A percentile compares a stretch with the other conserved stretches of the same genome.
Evolutionary conservation across 37 sponge, comb jelly and placozoan genomes (phyloP).

Genomic region (Theonella swinhoei): DNA sequence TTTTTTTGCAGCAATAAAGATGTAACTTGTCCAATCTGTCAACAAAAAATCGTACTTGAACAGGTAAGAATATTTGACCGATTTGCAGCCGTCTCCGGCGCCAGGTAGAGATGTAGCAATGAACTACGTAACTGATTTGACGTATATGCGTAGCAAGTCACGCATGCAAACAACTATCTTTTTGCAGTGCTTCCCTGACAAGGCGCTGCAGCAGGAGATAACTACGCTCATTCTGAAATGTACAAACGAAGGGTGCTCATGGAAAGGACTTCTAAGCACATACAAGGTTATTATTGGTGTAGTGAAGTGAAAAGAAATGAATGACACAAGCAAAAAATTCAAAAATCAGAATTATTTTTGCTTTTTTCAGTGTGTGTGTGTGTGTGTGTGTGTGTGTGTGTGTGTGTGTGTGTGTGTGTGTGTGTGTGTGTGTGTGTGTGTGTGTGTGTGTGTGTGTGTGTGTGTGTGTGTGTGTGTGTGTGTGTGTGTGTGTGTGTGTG

Average conservation of each 20-base stretch:
- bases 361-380: too few relatives aligned
- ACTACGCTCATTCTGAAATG: slow-evolving; percentile 36
- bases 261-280: slow-evolving; percentile 53
- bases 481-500: too few relatives aligned
- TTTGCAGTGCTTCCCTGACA: slow-evolving; percentile 63
- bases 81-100: too few relatives aligned
- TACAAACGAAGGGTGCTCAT: slow-evolving; percentile 47
- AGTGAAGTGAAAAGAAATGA: not conserved
- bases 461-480: too few relatives aligned
- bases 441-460: too few relatives aligned
- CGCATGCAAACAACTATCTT: too few relatives aligned
- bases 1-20: not conserved
- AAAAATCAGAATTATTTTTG: not conserved
- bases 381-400: too few relatives aligned
- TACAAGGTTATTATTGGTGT: slow-evolving; percentile 36
- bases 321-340: not conserved
- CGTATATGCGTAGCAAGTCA: too few relatives aligned
- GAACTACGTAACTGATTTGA: too few relatives aligned
- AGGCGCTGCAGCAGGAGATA: slow-evolving; percentile 61
- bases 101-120: too few relatives aligned
- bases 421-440: too few relatives aligned
- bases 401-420: too few relatives aligned
- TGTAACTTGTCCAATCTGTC: not conserved
- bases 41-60: not conserved
- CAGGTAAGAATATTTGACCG: not conserved